Evolutionary conservation across 2,113 vertebrate genomes (phyloP), one percentile per base, ranked within the genome.

Genomic region (Emydura subglobosa): DNA sequence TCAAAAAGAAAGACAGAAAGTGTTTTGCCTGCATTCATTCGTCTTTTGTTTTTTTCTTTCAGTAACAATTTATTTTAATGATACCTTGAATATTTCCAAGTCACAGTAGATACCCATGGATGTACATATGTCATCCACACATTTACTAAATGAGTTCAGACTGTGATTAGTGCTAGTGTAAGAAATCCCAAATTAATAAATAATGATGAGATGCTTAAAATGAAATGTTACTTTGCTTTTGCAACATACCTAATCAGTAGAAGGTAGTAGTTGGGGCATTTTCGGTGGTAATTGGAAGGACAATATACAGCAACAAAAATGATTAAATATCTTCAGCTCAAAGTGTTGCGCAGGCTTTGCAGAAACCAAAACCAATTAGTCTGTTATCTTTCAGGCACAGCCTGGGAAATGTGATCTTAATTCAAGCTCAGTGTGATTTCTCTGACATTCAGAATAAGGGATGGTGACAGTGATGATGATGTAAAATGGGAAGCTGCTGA

Each of bases 381-480:
- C 9, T 89, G 91, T 91, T 57, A 89, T 90, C 91, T 93, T 91
- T 92, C 79, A 91, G 78, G 89, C 95, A 80, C 49, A 92, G 61
- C 68, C 65, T 93, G 59, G 93, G 82, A 95, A 96, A 87, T 74
- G 68, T 54, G 65, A 95, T 87, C 83, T 92, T 95, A 97, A 95
- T 91, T 92, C 85, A 91, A 93, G 47, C 83, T 94, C 87, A 84
- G 65, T 72, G 92, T 89, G 83, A 95, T 95, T 95, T 91, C 90
- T 86, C 55, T 79, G 59, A 79, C 61, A 47, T 50, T 47, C 51
- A 79, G 65, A 95, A 59, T 85, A 92, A 92, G 78, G 82, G 12
- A 50, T 47, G 31, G 79, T 12, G 2, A 53, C 51, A 74, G 17
- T 47, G 51, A 42, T 54, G 72, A 13, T 57, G 81, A 76, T 57